These are phyloP conservation scores for Macropodus opercularis DNA, from an alignment of 2,797 vertebrate genomes.

Conservation along the genomic window DNA sequence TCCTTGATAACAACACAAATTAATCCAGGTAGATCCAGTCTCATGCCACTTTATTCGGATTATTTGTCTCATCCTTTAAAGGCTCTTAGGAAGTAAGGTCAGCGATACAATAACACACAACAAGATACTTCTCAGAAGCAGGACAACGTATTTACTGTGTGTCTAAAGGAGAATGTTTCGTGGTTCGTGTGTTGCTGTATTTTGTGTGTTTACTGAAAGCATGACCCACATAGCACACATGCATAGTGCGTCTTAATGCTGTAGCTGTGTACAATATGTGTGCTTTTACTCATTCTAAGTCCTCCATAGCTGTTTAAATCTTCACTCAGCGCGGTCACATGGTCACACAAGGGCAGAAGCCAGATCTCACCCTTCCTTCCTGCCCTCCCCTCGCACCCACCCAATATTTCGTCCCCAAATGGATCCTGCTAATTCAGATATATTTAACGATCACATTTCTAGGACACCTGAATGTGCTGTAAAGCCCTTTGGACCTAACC, in stretches of 20 bases:
- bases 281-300: constrained; percentile 1
- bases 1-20: constrained; percentile 18
- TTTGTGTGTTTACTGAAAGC: neutral
- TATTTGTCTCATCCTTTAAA: constrained; percentile 54
- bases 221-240: neutral
- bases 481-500: constrained; percentile 25
- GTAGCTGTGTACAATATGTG: neutral
- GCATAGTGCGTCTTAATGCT: neutral
- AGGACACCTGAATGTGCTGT: constrained; percentile 31
- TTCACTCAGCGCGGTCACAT: constrained; percentile 50
- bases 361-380: constrained; percentile 19
- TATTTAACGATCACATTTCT: constrained; percentile 37
- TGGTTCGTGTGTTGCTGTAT: too few relatives aligned
- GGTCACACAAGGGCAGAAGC: constrained; percentile 41
- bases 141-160: neutral
- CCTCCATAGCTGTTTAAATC: constrained; percentile 17
- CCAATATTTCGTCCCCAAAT: neutral
- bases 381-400: neutral
- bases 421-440: constrained; percentile 9
- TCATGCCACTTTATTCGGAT: constrained; percentile 49
- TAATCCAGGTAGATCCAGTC: constrained; percentile 38
- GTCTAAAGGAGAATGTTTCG: neutral
- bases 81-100: constrained; percentile 34
- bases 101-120: constrained; percentile 10
- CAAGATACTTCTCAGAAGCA: neutral